Conservation (phyloP, 2,888 invertebrate genomes). For the Caenorhabditis sinica region DNA sequence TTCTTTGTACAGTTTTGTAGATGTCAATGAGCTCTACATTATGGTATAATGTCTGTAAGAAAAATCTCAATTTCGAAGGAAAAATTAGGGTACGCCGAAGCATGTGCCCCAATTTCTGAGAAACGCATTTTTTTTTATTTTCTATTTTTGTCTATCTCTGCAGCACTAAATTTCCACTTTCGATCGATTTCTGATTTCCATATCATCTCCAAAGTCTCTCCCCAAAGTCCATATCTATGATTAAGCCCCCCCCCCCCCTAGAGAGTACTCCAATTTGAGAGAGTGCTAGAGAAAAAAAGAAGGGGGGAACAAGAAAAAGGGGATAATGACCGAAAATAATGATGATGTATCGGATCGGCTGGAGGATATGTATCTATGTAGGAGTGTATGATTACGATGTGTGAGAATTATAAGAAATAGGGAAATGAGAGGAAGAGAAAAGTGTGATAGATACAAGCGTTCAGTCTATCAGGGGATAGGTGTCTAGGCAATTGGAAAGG, state of each 20-base stretch:
- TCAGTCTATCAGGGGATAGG: not conserved
- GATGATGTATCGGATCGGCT: not conserved
- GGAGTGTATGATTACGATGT: slow-evolving; percentile 4
- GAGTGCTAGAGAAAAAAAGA: slow-evolving; percentile 11
- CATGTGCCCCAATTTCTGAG: no score
- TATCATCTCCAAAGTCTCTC: no score
- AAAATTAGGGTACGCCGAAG: no score
- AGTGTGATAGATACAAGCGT: slow-evolving; percentile 9
- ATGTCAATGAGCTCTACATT: no score
- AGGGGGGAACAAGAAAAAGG: not conserved
- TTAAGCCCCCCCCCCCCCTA: no score
- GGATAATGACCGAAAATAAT: slow-evolving; percentile 20
- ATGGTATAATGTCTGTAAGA: no score
- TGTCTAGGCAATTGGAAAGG: not conserved
- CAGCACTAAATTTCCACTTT: no score
- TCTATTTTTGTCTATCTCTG: no score
- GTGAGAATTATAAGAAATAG: slow-evolving; percentile 18
- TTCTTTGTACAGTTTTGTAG: no score
- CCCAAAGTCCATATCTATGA: no score
- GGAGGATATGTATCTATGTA: not conserved
- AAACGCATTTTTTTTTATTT: no score
- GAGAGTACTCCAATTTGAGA: not conserved
- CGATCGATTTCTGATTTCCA: not conserved
- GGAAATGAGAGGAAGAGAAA: slow-evolving; percentile 4
- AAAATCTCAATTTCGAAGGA: no score